These are phyloP conservation scores for Lasiurus cinereus DNA, from an alignment of 2,113 vertebrate species.

Conservation along the genomic window DNA sequence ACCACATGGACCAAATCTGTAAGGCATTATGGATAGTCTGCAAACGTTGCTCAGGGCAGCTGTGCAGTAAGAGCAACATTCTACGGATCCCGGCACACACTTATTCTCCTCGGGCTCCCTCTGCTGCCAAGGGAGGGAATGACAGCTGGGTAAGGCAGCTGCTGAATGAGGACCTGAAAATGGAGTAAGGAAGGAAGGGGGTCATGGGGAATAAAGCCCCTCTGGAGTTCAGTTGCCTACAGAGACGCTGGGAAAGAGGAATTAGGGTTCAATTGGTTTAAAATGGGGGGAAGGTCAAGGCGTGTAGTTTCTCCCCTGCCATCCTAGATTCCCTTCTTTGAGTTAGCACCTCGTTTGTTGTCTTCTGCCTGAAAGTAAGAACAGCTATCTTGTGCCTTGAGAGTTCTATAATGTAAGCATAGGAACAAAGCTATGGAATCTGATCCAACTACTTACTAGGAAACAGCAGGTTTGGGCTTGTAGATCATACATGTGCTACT, in stretches of 20 bases:
- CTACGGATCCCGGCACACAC: not conserved
- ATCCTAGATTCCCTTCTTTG: not conserved
- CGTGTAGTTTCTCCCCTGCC: not conserved
- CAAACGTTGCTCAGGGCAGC: not conserved
- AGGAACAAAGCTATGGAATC: not conserved
- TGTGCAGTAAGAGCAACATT: not conserved
- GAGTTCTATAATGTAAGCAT: not conserved
- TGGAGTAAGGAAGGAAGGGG: not conserved
- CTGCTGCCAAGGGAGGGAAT: constrained; percentile 4
- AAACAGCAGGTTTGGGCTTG: not conserved
- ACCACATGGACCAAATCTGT: not conserved
- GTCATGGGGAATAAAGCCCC: not conserved
- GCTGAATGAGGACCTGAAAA: not conserved
- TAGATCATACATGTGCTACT: not conserved
- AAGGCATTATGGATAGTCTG: not conserved
- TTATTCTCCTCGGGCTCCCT: constrained; percentile 53
- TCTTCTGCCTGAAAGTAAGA: constrained; percentile 37
- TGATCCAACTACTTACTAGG: not conserved
- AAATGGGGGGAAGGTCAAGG: not conserved
- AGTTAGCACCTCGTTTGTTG: not conserved
- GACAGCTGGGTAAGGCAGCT: not conserved
- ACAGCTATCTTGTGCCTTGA: not conserved
- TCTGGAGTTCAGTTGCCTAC: not conserved
- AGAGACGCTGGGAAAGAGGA: not conserved
- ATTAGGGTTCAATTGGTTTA: not conserved